Conservation (phyloP, 2,888 invertebrate genomes). For the Coronaproctus castanopsis region DNA sequence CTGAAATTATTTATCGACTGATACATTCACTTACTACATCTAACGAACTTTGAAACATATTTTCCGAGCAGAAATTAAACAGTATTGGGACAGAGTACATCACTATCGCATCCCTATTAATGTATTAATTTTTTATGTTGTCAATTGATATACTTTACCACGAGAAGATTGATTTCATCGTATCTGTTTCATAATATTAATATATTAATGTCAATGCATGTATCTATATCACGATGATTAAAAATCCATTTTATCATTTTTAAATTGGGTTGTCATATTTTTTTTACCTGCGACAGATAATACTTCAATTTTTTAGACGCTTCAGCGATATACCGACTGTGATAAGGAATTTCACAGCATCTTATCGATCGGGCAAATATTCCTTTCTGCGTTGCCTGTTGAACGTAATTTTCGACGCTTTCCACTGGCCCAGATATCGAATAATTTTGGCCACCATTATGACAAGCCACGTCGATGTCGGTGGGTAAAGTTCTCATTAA, state of each 20-base stretch:
- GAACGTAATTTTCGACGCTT: conserved; percentile 27
- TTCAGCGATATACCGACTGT: neutral
- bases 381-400: neutral
- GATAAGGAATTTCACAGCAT: neutral
- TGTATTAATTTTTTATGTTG: too few species aligned
- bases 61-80: too few species aligned
- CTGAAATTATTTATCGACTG: too few species aligned
- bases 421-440: conserved; percentile 57
- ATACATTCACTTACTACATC: too few species aligned
- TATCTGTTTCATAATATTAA: too few species aligned
- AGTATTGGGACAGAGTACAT: too few species aligned
- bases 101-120: too few species aligned
- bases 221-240: too few species aligned
- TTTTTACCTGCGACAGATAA: conserved; percentile 15
- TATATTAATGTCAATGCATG: too few species aligned
- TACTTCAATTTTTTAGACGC: neutral
- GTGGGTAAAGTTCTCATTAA: conserved; percentile 29
- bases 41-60: too few species aligned
- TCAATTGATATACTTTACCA: too few species aligned
- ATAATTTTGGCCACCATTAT: conserved; percentile 53
- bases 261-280: conserved; percentile 34
- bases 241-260: conserved; percentile 24
- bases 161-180: too few species aligned
- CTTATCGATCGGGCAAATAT: neutral
- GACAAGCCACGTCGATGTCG: conserved; percentile 53